Base-by-base conservation (phyloP, 2,797 vertebrate species). In the Aselliscus stoliczkanus region DNA sequence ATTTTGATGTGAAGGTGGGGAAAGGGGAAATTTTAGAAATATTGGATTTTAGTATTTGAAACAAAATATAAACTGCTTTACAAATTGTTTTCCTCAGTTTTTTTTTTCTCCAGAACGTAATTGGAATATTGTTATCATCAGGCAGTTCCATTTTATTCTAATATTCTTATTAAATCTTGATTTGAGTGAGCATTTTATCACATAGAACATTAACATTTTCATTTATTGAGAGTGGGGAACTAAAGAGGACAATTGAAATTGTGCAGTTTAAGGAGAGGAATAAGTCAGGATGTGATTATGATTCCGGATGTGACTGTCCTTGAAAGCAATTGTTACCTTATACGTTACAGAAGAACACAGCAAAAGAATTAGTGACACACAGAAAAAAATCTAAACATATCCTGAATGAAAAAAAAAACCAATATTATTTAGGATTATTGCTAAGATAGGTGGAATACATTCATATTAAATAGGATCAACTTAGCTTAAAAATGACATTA, bases 341-440 rank as follows among this genome's bases (percentile, higher is more conserved):
- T 52, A 21, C 18, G 47, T 79, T 31, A 18, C n/a, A 42, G 67
- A 87, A 72, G 34, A 93, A 73, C 29, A 44, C 2, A 86, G 25
- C 23, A 31, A 85, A 88, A 65, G 85, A 75, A 90, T 64, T 82
- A 56, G 50, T 72, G 37, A 44, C 64, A 39, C 29, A 18, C 37
- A 70, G 44, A 17, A 18, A 67, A 80, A 34, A 75, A 29, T 62
- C 12, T 76, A 87, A 52, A 58, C 20, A 39, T 85, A 72, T 50
- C 29, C 29, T 82, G 13, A 94, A 72, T 58, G 54, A 88, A 91
- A 29, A 87, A 37, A 10, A 73, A 54, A n/a, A n/a, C n/a, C n/a
- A n/a, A 75, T 72, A 54, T 81, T 95, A 67, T 76, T 92, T 77
- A 87, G 37, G 37, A 79, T 87, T 93, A 79, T 94, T 60, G 50